Evolutionary conservation across 2,888 invertebrate species (phyloP).

Genomic region (Morinoia aosen): DNA sequence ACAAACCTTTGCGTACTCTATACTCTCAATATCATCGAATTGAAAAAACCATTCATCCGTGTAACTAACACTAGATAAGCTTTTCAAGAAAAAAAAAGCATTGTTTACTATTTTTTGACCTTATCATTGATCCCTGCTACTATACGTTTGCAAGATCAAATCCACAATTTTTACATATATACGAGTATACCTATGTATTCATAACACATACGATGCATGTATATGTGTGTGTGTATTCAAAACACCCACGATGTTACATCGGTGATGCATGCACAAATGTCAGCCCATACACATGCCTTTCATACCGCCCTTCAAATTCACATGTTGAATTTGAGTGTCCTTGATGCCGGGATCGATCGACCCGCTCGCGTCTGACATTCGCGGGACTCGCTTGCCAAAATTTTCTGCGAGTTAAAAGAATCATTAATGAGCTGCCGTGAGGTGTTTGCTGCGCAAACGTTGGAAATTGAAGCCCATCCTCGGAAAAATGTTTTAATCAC

Average conservation of each 20-base stretch:
- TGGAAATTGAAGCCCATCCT: not conserved
- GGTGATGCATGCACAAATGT: not conserved
- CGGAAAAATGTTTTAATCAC: not conserved
- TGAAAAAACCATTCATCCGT: no score
- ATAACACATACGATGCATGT: no score
- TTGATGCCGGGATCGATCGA: not conserved
- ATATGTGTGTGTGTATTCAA: no score
- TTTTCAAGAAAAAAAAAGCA: no score
- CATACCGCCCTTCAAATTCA: not conserved
- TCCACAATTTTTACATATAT: no score
- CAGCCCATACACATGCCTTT: not conserved
- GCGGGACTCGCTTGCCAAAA: not conserved
- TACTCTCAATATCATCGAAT: no score
- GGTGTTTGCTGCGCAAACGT: not conserved
- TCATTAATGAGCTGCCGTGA: not conserved
- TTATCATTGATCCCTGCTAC: no score
- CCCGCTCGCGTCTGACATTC: not conserved
- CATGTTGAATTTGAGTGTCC: not conserved
- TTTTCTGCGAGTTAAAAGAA: not conserved
- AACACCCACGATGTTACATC: not conserved
- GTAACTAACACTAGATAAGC: no score
- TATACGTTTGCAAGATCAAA: no score
- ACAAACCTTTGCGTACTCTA: no score
- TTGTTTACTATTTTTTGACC: no score
- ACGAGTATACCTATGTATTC: no score